phyloP scores from a whole-genome alignment of 2,113 vertebrate species.

The Nannospalax galili region DNA sequence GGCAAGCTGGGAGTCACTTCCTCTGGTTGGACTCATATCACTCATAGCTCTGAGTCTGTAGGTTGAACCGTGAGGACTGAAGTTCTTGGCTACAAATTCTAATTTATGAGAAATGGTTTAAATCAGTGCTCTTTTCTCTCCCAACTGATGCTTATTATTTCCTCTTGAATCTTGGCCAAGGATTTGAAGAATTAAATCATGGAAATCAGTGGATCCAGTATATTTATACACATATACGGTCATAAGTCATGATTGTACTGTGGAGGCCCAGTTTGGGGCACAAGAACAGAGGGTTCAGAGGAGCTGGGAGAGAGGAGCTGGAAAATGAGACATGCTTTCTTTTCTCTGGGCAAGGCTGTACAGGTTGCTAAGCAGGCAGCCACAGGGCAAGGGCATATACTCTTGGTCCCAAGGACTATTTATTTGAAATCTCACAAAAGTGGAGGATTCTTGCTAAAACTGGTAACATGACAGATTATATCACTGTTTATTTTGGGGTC shows the following conservation, averaged over 20 bases:
- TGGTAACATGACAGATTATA: too few species aligned
- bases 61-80: not conserved
- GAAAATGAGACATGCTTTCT: too few species aligned
- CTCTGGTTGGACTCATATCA: not conserved
- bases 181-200: conserved; percentile 9
- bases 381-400: too few species aligned
- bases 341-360: too few species aligned
- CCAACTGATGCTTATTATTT: not conserved
- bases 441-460: too few species aligned
- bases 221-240: not conserved
- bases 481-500: too few species aligned
- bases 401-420: too few species aligned
- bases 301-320: too few species aligned
- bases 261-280: too few species aligned
- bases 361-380: too few species aligned
- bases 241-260: not conserved
- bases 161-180: not conserved
- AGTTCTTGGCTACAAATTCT: not conserved
- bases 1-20: not conserved
- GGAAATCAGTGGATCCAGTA: not conserved
- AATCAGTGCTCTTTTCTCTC: not conserved
- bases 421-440: too few species aligned
- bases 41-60: not conserved
- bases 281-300: too few species aligned
- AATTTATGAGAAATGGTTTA: not conserved